Evolutionary conservation across 2,888 invertebrate genomes (phyloP).

Genomic region (Phyto melanocephala): DNA sequence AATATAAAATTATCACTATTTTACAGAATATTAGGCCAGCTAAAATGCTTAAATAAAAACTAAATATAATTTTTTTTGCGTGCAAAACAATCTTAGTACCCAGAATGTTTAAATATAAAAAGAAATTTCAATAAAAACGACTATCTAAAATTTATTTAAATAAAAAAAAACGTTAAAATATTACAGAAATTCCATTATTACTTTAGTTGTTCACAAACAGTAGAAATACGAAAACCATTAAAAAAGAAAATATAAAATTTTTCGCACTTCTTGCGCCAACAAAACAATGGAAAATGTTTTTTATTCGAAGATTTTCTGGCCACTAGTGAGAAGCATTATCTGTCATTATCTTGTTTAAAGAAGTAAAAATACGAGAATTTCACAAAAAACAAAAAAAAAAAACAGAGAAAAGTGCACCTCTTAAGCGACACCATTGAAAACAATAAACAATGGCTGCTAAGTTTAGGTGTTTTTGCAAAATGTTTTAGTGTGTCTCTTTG

Average conservation of each 20-base stretch:
- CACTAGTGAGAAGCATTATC: slow-evolving; percentile 28
- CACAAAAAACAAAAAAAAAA: not conserved
- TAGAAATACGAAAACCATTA: not conserved
- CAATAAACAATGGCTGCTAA: slow-evolving; percentile 25
- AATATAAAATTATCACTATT: no score
- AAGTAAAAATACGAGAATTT: not conserved
- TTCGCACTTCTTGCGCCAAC: not conserved
- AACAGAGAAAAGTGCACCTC: not conserved
- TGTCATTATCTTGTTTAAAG: slow-evolving; percentile 41
- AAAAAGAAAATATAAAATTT: not conserved
- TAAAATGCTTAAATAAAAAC: no score
- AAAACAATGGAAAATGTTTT: slow-evolving; percentile 16
- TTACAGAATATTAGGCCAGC: no score
- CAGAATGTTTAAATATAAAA: no score
- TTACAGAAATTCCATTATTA: slow-evolving; percentile 12
- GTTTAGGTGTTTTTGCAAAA: slow-evolving; percentile 27
- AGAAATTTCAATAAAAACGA: no score
- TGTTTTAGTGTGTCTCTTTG: not conserved
- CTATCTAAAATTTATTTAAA: no score
- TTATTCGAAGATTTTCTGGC: slow-evolving; percentile 17
- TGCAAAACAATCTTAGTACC: no score
- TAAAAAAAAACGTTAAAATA: not conserved
- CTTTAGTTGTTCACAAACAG: not conserved
- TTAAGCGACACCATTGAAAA: slow-evolving; percentile 38
- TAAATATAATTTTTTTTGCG: no score